These are phyloP conservation scores for Colistium nudipinnis DNA, from an alignment of 2,113 vertebrate genomes.

Conservation along the genomic window DNA sequence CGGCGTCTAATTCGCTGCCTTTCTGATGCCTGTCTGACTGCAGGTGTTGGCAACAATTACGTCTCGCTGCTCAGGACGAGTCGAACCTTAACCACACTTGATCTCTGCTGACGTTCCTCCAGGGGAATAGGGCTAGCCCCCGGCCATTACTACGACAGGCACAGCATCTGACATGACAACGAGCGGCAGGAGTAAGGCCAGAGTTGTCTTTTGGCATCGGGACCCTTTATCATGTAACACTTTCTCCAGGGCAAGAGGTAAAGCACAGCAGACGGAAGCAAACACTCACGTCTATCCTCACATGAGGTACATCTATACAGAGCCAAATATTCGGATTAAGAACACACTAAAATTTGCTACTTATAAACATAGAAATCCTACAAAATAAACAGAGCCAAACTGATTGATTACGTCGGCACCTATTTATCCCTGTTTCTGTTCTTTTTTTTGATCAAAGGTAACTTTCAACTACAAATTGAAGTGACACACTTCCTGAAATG, in stretches of 20 bases:
- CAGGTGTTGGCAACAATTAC: slow-evolving; percentile 49
- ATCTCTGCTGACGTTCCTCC: slow-evolving; percentile 42
- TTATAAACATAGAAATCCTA: too few species aligned
- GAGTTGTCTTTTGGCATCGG: slow-evolving; percentile 12
- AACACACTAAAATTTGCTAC: too few species aligned
- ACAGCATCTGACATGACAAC: slow-evolving; percentile 34
- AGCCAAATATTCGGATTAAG: not conserved
- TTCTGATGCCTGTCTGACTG: slow-evolving; percentile 53
- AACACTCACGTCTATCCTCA: slow-evolving; percentile 1
- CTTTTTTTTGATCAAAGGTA: too few species aligned
- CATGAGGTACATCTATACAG: not conserved
- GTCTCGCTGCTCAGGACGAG: slow-evolving; percentile 48
- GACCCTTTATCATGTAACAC: not conserved
- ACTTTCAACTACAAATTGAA: too few species aligned
- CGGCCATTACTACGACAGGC: slow-evolving; percentile 40
- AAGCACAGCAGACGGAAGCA: not conserved
- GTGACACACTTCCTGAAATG: too few species aligned
- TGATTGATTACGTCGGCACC: too few species aligned
- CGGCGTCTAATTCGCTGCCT: slow-evolving; percentile 43
- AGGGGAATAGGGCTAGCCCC: slow-evolving; percentile 2
- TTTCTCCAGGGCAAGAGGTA: not conserved
- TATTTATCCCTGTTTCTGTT: too few species aligned
- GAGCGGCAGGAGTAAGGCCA: slow-evolving; percentile 20
- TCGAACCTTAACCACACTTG: slow-evolving; percentile 52
- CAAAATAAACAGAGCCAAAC: too few species aligned